phyloP scores from a whole-genome alignment of 1,140 invertebrate genomes.

The Drosophila tropicalis region DNA sequence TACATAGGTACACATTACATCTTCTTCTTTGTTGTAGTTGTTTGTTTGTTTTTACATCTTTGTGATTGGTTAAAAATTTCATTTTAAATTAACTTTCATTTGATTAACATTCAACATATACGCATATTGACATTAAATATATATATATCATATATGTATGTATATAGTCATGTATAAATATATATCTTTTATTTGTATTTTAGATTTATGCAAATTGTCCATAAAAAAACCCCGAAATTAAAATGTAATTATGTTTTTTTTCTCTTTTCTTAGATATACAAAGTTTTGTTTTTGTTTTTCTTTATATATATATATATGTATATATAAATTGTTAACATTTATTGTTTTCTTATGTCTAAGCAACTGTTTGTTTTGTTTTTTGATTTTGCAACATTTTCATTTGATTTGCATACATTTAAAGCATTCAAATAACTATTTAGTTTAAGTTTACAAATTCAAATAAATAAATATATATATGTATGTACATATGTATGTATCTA shows the following conservation, averaged over 20 bases:
- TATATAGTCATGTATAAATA: conserved; percentile 22
- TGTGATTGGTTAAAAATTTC: conserved; percentile 1
- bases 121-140: conserved; percentile 38
- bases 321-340: conserved; percentile 60
- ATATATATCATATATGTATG: conserved; percentile 17
- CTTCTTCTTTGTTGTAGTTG: too few species aligned
- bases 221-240: conserved; percentile 35
- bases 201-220: conserved; percentile 34
- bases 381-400: conserved; percentile 21
- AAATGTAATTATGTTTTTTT: conserved; percentile 16
- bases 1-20: too few species aligned
- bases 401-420: conserved; percentile 37
- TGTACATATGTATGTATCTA: conserved; percentile 36
- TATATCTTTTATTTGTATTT: conserved; percentile 1
- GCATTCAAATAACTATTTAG: conserved; percentile 19
- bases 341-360: conserved; percentile 56
- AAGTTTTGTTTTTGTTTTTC: not conserved
- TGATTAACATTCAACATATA: conserved; percentile 40
- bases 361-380: conserved; percentile 49
- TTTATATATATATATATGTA: conserved; percentile 14
- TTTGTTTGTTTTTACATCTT: not conserved
- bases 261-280: conserved; percentile 12
- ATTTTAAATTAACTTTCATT: conserved; percentile 16
- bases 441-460: conserved; percentile 42
- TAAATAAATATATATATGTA: conserved; percentile 41